Evolutionary conservation across 2,113 vertebrate species (phyloP), one percentile per base, ranked within the genome.

Genomic region (Lepus americanus): DNA sequence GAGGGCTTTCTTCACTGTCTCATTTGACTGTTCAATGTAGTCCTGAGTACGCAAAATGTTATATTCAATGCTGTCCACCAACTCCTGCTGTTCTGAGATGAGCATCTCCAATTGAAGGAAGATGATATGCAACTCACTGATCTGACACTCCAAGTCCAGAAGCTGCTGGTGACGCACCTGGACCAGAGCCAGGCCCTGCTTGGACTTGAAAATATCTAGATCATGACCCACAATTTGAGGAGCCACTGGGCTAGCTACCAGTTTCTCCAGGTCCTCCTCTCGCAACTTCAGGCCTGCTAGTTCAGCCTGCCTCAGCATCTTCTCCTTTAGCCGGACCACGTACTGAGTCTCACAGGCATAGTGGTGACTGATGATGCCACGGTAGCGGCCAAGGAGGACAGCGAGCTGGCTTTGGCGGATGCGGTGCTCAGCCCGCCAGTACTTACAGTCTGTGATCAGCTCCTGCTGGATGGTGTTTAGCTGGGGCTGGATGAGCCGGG

Each of bases 61-160:
- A n/a, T 80, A 97, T 94, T 98, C 98, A 76, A 98, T 96, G 94
- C 90, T 98, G 96, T 98, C 95, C 16, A 98, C 29, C 0, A 97
- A 78, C 8, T 98, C 98, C 4, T 98, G 97, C 95, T 98, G 98
- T 90, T 97, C 97, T 0, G 86, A 86, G 39, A 98, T 96, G 92
- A 98, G 87, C 64, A 97, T 81, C 70, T 98, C 97, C 95, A 98
- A 78, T 94, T 97, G 96, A 17, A 98, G 39, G 95, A 98, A 98
- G 55, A 98, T 97, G 17, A 83, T 72, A 1, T 94, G 97, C n/a
- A 98, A 96, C 92, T 98, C 98, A 0, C 29, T 44, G 76, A 98
- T 94, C 94, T 98, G 98, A 20, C 20, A 91, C n/a, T 98, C 98
- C 93, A 98, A 92, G 49, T 98, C 98, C 5, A 98, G 89, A 10